These are phyloP conservation scores for Heliconius ismenius DNA, from an alignment of 2,888 invertebrate genomes.

Conservation along the genomic window DNA sequence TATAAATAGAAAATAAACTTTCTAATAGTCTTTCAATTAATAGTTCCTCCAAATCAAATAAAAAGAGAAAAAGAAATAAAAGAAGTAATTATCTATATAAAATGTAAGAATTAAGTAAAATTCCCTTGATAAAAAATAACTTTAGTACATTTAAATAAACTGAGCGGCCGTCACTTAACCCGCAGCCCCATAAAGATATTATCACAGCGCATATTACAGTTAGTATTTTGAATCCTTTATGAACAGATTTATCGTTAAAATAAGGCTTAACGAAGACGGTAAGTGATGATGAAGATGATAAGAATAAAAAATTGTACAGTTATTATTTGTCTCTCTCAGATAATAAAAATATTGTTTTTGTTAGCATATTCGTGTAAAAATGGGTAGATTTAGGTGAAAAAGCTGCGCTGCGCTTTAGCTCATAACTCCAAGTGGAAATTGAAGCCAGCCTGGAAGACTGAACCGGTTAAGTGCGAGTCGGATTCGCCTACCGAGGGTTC, in stretches of 20 bases:
- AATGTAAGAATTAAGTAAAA: not conserved
- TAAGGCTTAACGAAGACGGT: slow-evolving; percentile 44
- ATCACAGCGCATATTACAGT: slow-evolving; percentile 56
- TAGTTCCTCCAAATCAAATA: not conserved
- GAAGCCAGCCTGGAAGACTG: no score
- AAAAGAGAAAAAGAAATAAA: not conserved
- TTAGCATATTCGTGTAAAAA: no score
- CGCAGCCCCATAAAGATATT: slow-evolving; percentile 57
- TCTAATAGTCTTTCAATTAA: not conserved
- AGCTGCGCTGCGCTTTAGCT: not conserved
- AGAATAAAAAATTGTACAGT: not conserved
- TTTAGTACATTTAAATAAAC: not conserved
- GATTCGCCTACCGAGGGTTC: no score
- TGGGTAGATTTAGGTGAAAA: no score
- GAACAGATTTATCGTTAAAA: slow-evolving; percentile 44
- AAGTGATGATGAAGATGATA: not conserved
- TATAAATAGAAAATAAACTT: not conserved
- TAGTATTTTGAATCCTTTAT: slow-evolving; percentile 63
- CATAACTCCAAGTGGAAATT: no score
- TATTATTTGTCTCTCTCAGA: no score
- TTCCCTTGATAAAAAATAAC: not conserved
- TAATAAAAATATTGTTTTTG: no score
- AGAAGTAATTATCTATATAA: not conserved
- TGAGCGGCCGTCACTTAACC: slow-evolving; percentile 44
- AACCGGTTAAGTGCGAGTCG: no score